Base-by-base conservation (phyloP, 2,113 vertebrate genomes). In the Piprites chloris region DNA sequence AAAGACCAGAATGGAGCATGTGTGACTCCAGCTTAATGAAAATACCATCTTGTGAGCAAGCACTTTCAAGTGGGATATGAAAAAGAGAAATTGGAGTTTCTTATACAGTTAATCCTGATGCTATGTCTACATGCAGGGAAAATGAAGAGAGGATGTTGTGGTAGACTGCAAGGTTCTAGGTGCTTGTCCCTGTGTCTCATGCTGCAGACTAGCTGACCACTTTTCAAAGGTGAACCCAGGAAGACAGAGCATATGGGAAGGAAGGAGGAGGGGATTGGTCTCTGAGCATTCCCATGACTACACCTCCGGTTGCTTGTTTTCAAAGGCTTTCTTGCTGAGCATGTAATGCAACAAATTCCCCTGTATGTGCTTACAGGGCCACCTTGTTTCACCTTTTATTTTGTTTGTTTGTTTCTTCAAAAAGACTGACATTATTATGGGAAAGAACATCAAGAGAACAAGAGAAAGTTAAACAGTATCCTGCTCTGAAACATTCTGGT, bases 401-500 rank as follows among this genome's bases (percentile, higher is more conserved):
- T 82, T 5, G 27, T 42, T 87, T 88, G 27, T 77, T 77, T 94
- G 33, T 71, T 89, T 88, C 44, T 95, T 96, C 13, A 47, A 33
- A 73, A 85, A 62, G 85, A 68, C 55, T 11, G 23, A 87, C 59
- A 93, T 66, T 86, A 89, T 91, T 56, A 79, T 37, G 37, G 62
- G n/a, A 82, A 74, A 66, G 33, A 94, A 81, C 59, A 93, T 32
- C 0, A 11, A 89, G 53, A 75, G 44, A 94, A 74, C 12, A 67
- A 92, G 65, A 13, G 19, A 95, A 93, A 92, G 55, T 59, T 88
- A 75, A 93, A 75, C 62, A 85, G 39, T 71, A 68, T 78, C 83
- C 83, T 93, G 77, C 79, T 87, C 32, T 71, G 82, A 89, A 94
- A 83, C 53, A n/a, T 26, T n/a, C 77, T 61, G 35, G 65, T 97